Evolutionary conservation across 2,113 vertebrate genomes (phyloP).

Genomic region (Centrocercus urophasianus): DNA sequence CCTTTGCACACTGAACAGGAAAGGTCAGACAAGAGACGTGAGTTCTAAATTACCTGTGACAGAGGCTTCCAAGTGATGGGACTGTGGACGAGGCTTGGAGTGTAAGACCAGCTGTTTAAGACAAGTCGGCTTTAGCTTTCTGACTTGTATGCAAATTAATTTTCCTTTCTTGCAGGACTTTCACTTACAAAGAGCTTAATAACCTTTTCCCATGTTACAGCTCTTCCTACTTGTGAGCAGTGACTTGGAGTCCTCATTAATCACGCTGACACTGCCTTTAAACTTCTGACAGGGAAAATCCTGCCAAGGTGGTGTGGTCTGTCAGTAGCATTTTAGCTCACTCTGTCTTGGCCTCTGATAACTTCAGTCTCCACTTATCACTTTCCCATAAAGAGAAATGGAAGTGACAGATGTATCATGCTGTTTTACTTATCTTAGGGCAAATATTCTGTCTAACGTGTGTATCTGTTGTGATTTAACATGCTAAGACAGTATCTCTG

Average conservation of each 20-base stretch:
- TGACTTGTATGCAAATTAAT: neutral
- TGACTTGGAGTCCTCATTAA: neutral
- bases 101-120: neutral
- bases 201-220: too few relatives aligned
- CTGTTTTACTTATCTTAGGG: neutral
- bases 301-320: neutral
- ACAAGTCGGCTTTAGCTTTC: neutral
- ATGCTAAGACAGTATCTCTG: neutral
- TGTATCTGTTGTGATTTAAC: too few relatives aligned
- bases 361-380: neutral
- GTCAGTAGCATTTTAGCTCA: neutral
- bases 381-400: neutral
- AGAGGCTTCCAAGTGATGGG: neutral
- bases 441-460: neutral
- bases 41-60: neutral
- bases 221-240: neutral
- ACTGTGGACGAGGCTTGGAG: neutral
- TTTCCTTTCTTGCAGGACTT: neutral
- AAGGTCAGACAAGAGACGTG: neutral
- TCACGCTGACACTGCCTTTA: neutral
- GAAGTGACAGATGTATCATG: neutral
- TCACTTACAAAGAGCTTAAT: neutral
- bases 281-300: neutral
- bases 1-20: neutral
- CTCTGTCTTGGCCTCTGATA: neutral